Evolutionary conservation across 2,113 vertebrate genomes (phyloP).

Genomic region (Podarcis raffonei): DNA sequence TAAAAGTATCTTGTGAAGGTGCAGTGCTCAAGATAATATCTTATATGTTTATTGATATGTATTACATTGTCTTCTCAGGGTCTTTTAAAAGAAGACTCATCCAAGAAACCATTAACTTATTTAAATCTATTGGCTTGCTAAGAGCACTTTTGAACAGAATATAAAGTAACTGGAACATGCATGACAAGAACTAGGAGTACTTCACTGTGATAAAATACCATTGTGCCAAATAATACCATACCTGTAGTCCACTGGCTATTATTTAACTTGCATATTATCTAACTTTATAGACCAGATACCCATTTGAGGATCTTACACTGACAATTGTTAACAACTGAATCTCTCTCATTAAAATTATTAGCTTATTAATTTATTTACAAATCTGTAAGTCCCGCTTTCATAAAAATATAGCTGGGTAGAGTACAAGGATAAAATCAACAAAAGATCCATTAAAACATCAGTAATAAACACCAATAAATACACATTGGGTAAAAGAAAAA

Average conservation of each 20-base stretch:
- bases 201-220: slow-evolving; percentile 52
- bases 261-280: slow-evolving; percentile 54
- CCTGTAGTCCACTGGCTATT: slow-evolving; percentile 43
- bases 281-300: slow-evolving; percentile 51
- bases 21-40: neutral
- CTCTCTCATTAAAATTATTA: slow-evolving; percentile 35
- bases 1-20: neutral
- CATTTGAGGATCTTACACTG: slow-evolving; percentile 55
- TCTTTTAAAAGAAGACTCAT: slow-evolving; percentile 29
- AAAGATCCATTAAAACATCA: too few relatives aligned
- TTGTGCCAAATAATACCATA: slow-evolving; percentile 12
- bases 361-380: too few relatives aligned
- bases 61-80: slow-evolving; percentile 6
- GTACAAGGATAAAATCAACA: too few relatives aligned
- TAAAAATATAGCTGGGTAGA: neutral
- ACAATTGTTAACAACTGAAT: slow-evolving; percentile 47
- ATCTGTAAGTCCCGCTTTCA: too few relatives aligned
- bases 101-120: slow-evolving; percentile 25
- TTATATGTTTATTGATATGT: neutral
- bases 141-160: slow-evolving; percentile 37
- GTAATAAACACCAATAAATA: too few relatives aligned
- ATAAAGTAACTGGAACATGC: neutral
- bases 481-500: too few relatives aligned
- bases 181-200: slow-evolving; percentile 26
- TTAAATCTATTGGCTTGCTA: slow-evolving; percentile 43